Evolutionary conservation across 2,797 vertebrate species (phyloP).

Genomic region (Typhlichthys eigenmanni): DNA sequence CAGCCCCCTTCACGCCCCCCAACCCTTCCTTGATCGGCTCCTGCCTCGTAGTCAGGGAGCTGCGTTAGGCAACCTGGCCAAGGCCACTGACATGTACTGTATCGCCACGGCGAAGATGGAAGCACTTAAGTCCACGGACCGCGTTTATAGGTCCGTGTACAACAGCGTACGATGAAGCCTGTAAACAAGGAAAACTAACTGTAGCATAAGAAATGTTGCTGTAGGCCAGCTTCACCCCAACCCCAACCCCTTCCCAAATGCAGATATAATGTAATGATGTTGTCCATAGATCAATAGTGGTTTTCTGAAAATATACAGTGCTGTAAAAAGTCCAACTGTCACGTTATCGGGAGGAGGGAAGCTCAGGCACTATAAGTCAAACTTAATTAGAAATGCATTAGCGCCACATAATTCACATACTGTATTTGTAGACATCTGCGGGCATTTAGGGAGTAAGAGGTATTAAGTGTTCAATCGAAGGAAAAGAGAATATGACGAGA

Average conservation of each 20-base stretch:
- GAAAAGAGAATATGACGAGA: no score
- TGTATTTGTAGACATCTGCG: no score
- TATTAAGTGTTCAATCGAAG: no score
- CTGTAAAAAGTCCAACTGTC: no score
- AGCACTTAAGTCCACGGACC: slow-evolving; percentile 53
- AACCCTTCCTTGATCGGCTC: slow-evolving; percentile 30
- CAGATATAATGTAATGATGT: background rate
- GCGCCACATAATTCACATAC: slow-evolving; percentile 8
- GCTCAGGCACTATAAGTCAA: slow-evolving; percentile 3
- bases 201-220: no score
- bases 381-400: background rate
- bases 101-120: slow-evolving; percentile 46
- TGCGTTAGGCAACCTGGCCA: slow-evolving; percentile 19
- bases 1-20: slow-evolving; percentile 9
- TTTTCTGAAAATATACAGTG: background rate
- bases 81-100: slow-evolving; percentile 58
- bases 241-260: no score
- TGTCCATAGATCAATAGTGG: background rate
- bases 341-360: background rate
- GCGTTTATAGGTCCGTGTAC: slow-evolving; percentile 25
- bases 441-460: no score
- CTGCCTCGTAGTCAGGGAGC: no score
- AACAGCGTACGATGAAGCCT: background rate
- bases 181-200: no score
- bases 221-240: no score